Percentiles rank a stretch among this genome's conserved stretches.
phyloP scores from a whole-genome alignment of 1,140 invertebrate species.

The Arctopsyche grandis region DNA sequence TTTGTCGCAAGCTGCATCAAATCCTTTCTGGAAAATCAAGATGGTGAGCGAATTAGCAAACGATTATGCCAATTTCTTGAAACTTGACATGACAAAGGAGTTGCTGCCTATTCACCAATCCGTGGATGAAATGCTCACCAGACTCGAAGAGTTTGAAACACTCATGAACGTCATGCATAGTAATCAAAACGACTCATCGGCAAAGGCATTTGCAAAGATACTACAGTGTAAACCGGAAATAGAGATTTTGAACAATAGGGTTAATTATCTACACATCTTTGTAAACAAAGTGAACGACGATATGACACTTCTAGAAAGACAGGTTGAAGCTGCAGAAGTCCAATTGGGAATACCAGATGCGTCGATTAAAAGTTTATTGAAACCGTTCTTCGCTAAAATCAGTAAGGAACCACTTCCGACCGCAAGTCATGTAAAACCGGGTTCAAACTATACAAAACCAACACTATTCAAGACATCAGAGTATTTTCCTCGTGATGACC shows the following conservation, averaged over 20 bases:
- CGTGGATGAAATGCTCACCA: constrained; percentile 66
- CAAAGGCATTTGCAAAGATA: constrained; percentile 58
- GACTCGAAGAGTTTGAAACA: constrained; percentile 65
- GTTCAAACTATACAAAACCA: constrained; percentile 55
- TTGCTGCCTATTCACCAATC: constrained; percentile 64
- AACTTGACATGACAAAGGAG: constrained; percentile 61
- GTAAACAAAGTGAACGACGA: constrained; percentile 60
- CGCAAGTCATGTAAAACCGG: constrained; percentile 36
- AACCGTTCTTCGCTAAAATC: constrained; percentile 62
- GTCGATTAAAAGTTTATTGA: constrained; percentile 62
- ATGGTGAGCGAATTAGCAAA: constrained; percentile 62
- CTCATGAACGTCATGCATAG: constrained; percentile 64
- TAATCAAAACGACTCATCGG: constrained; percentile 60
- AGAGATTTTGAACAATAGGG: constrained; percentile 61
- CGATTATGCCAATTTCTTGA: constrained; percentile 63
- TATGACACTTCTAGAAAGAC: constrained; percentile 62
- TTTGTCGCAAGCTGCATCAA: background rate
- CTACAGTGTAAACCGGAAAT: constrained; percentile 62
- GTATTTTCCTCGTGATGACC: constrained; percentile 57
- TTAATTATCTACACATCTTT: constrained; percentile 59
- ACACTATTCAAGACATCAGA: constrained; percentile 59
- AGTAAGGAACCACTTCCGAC: constrained; percentile 53
- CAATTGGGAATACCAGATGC: constrained; percentile 63
- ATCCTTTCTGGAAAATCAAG: background rate
- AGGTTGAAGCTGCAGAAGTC: constrained; percentile 63